These are phyloP conservation scores for Halcyon badia DNA, from an alignment of 2,797 vertebrate genomes.

Conservation along the genomic window DNA sequence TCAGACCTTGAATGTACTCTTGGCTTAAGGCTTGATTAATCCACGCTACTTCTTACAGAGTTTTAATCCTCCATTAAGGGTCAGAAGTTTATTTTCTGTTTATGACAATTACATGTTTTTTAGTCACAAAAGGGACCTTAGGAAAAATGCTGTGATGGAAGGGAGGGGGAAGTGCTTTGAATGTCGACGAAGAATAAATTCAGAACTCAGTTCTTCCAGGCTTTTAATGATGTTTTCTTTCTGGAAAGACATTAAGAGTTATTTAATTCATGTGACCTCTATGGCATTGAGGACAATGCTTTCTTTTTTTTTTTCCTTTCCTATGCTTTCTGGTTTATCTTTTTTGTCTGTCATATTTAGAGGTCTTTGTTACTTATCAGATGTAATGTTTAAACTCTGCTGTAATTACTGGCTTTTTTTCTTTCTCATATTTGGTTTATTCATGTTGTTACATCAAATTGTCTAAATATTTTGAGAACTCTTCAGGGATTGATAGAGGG, in stretches of 20 bases:
- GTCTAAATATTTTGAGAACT: conserved; percentile 51
- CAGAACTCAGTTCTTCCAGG: conserved; percentile 3
- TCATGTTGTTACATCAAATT: conserved; percentile 12
- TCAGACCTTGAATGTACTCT: background rate
- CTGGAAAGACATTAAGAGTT: conserved; percentile 42
- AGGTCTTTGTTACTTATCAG: background rate
- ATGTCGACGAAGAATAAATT: conserved; percentile 11
- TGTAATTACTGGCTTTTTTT: conserved; percentile 39
- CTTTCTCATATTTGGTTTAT: conserved; percentile 44
- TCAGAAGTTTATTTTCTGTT: conserved; percentile 21
- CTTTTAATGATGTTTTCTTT: conserved; percentile 54
- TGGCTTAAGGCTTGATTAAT: background rate
- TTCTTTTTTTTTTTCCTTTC: conserved; percentile 1
- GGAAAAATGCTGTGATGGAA: background rate
- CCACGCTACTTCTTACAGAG: background rate
- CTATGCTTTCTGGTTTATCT: background rate
- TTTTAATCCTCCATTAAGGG: background rate
- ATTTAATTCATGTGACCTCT: conserved; percentile 35
- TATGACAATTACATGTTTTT: background rate
- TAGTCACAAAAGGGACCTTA: background rate
- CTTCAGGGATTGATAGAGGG: conserved; percentile 14
- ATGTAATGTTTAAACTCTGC: conserved; percentile 28
- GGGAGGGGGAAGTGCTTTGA: background rate
- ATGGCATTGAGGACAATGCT: background rate
- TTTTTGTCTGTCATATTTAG: conserved; percentile 38